Conservation (phyloP, 2,888 invertebrate species). For the Nemotelus nigrinus region DNA sequence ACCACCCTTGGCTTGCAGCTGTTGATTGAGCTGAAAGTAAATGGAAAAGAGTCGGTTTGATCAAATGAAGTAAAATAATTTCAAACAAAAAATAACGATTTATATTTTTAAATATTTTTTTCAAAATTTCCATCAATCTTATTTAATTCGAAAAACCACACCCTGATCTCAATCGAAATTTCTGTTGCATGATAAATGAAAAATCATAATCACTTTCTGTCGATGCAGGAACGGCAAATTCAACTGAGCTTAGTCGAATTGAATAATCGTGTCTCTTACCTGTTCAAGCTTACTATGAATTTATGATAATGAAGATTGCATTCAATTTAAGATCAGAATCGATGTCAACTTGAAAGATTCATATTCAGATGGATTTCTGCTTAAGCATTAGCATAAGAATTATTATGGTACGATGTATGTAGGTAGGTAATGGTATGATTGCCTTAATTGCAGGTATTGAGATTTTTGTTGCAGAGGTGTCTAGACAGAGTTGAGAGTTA, state of each 20-base stretch:
- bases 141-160: no score
- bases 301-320: slow-evolving; percentile 25
- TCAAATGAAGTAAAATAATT: background rate
- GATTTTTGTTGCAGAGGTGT: background rate
- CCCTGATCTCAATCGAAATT: no score
- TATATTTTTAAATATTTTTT: background rate
- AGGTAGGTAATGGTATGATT: slow-evolving; percentile 2
- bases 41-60: slow-evolving; percentile 28
- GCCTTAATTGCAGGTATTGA: slow-evolving; percentile 10
- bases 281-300: no score
- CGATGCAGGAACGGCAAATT: background rate
- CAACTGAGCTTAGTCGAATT: no score
- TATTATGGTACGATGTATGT: background rate
- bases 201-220: background rate
- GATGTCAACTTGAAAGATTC: slow-evolving; percentile 20
- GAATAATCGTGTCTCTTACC: no score
- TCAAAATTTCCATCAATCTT: no score
- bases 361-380: slow-evolving; percentile 8
- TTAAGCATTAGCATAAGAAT: slow-evolving; percentile 17
- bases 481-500: background rate
- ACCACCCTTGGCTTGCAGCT: slow-evolving; percentile 64
- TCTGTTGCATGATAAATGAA: background rate
- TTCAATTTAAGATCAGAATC: slow-evolving; percentile 12
- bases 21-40: slow-evolving; percentile 59
- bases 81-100: background rate